Evolutionary conservation across 1,140 invertebrate species (phyloP), one percentile per base, ranked within the genome.

Genomic region (Ladona fulva): DNA sequence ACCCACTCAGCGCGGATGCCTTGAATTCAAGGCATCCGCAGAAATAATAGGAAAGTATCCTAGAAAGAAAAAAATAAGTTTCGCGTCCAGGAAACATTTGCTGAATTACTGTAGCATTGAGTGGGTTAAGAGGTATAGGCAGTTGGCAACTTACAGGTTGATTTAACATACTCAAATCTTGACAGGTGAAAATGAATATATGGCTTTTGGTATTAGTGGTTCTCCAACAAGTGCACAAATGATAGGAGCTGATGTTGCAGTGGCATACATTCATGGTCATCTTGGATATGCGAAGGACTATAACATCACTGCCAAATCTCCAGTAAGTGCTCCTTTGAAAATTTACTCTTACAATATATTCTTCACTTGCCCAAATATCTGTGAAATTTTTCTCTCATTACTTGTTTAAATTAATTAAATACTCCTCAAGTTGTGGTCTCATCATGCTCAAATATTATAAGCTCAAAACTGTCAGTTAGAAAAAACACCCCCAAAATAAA

Each of bases 181-280:
- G 85, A 84, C 89, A 85, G 91, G 83, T 0, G 89, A 92, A 81
- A 86, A 92, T 81, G 94, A 95, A 79, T 97, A 96, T 83, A 91
- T 96, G 89, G 91, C 93, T 22, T 96, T 96, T 84, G 95, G 95
- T 44, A 83, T 96, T 22, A 95, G 94, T 42, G 95, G 94, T 29
- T 91, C 90, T 1, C 84, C 87, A 5, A 86, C 87, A 6, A 87
- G 87, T 76, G 91, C 92, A 80, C 88, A 91, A 85, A 97, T 97
- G 95, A 85, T 95, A 81, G 94, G 94, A 29, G 89, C 93, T 0
- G 95, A 97, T 87, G 91, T 94, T 25, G 90, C 92, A 1, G 87
- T 97, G 24, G 91, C 91, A 0, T 92, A 91, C 81, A 91, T 93
- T 82, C 91, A 94, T 83, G 89, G 88, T 7, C 90, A 89, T 78